phyloP scores from a whole-genome alignment of 2,888 invertebrate genomes.

The Lucinisca nassula region DNA sequence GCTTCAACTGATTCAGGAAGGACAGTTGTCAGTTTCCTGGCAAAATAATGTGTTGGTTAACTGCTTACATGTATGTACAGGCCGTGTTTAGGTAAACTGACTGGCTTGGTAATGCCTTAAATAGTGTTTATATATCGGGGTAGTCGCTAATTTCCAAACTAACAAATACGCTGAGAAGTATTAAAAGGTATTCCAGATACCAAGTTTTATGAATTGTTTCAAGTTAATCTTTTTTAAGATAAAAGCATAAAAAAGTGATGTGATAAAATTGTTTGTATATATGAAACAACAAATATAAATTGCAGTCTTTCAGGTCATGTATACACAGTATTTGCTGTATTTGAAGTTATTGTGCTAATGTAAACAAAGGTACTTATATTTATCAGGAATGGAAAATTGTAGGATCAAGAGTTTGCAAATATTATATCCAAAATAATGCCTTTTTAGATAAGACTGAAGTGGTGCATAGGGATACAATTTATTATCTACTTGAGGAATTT shows the following conservation, averaged over 20 bases:
- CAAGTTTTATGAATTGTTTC: too few relatives aligned
- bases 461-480: background rate
- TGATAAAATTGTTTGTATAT: background rate
- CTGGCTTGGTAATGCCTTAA: too few relatives aligned
- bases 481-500: background rate
- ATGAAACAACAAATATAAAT: background rate
- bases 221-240: too few relatives aligned
- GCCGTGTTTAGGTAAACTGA: too few relatives aligned
- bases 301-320: background rate
- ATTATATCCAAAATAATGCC: background rate
- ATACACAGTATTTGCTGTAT: background rate
- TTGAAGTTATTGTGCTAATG: background rate
- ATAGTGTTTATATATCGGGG: too few relatives aligned
- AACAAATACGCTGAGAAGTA: too few relatives aligned
- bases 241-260: background rate
- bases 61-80: too few relatives aligned
- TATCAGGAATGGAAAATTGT: background rate
- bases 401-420: background rate
- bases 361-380: background rate
- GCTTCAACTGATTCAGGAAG: too few relatives aligned
- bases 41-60: too few relatives aligned
- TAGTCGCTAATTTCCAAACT: too few relatives aligned
- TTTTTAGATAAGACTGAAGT: background rate
- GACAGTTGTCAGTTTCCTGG: too few relatives aligned
- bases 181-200: too few relatives aligned